phyloP scores from a whole-genome alignment of 2,888 invertebrate species.

The Oscheius onirici region DNA sequence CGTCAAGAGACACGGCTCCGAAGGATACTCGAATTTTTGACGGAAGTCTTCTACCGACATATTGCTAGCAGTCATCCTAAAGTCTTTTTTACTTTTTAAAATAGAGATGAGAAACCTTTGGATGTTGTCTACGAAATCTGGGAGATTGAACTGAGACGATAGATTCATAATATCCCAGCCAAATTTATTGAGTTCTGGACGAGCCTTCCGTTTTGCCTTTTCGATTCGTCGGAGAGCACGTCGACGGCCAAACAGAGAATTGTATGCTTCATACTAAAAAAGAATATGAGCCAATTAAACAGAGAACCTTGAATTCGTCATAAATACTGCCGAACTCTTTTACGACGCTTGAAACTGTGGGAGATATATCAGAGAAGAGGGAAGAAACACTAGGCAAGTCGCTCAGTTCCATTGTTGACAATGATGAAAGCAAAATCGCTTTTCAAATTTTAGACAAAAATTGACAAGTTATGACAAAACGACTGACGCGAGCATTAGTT shows the following conservation, averaged over 20 bases:
- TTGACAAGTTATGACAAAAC: too few relatives aligned
- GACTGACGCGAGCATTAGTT: too few relatives aligned
- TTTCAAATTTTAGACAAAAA: too few relatives aligned
- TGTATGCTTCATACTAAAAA: conserved; percentile 19
- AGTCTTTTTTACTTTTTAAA: not conserved
- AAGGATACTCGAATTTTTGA: conserved; percentile 87
- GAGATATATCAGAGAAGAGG: not conserved
- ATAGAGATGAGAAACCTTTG: conserved; percentile 76
- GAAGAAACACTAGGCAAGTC: not conserved
- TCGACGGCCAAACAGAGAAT: not conserved
- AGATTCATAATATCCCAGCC: conserved; percentile 65
- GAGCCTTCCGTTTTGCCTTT: conserved; percentile 59
- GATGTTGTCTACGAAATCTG: conserved; percentile 80
- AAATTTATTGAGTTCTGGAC: conserved; percentile 61
- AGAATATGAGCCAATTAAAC: not conserved
- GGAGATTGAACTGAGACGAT: conserved; percentile 39
- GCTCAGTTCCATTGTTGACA: too few relatives aligned
- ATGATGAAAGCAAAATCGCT: too few relatives aligned
- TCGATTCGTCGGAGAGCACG: conserved; percentile 47
- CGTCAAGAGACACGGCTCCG: conserved; percentile 91
- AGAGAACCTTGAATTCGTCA: conserved; percentile 14
- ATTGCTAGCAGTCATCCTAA: conserved; percentile 79
- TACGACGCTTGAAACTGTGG: not conserved
- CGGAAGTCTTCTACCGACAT: conserved; percentile 86
- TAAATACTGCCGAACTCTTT: not conserved